Evolutionary conservation across 1,140 invertebrate species (phyloP).

Genomic region (Drosophila persimilis): DNA sequence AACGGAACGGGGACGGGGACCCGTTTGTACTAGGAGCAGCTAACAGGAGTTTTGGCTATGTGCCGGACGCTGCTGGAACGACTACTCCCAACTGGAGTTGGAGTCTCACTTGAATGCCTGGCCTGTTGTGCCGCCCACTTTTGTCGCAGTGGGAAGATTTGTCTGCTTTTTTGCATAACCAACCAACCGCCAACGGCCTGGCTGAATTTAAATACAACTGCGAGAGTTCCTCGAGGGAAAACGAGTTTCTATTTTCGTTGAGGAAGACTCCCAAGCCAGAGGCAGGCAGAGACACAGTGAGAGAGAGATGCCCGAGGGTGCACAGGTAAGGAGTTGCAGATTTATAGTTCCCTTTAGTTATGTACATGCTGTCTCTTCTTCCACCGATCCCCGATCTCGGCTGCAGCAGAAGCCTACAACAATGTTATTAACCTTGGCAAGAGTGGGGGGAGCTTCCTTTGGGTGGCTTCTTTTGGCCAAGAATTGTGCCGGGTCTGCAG

Average conservation of each 20-base stretch:
- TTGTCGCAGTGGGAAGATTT: slow-evolving; percentile 36
- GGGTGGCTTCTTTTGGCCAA: slow-evolving; percentile 22
- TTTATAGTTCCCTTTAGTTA: slow-evolving; percentile 5
- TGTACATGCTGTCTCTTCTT: too few relatives aligned
- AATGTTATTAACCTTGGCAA: slow-evolving; percentile 63
- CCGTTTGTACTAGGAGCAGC: neutral
- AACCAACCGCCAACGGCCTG: slow-evolving; percentile 4
- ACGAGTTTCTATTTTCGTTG: slow-evolving; percentile 5
- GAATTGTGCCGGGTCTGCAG: slow-evolving; percentile 32
- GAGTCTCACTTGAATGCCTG: neutral
- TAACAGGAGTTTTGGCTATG: slow-evolving; percentile 37
- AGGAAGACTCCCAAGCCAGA: slow-evolving; percentile 3
- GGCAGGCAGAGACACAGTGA: neutral
- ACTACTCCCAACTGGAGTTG: slow-evolving; percentile 6
- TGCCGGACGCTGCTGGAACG: slow-evolving; percentile 1
- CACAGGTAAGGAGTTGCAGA: slow-evolving; percentile 4
- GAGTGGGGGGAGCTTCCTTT: slow-evolving; percentile 28
- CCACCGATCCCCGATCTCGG: neutral
- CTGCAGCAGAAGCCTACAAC: slow-evolving; percentile 11
- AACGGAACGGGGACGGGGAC: too few relatives aligned
- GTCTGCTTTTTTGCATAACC: slow-evolving; percentile 45
- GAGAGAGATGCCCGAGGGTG: too few relatives aligned
- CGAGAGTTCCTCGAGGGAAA: neutral
- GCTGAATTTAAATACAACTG: slow-evolving; percentile 11
- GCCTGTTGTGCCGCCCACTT: slow-evolving; percentile 37